Conservation (phyloP, 37 sponge, comb jelly and placozoan species). For the Beroe forskalii region DNA sequence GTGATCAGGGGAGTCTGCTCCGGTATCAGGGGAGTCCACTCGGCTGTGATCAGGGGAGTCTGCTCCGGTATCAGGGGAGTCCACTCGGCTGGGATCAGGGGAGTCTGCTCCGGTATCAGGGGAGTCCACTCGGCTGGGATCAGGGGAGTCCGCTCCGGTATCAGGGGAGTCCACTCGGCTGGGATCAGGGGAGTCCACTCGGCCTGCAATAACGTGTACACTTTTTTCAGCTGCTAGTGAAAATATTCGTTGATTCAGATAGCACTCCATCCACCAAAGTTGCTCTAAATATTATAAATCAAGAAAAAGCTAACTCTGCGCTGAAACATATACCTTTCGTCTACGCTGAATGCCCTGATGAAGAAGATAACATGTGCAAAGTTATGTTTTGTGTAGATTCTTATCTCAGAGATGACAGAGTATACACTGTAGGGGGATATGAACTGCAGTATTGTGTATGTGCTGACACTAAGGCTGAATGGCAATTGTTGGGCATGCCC, state of each 20-base stretch:
- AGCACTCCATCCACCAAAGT: conserved; percentile 5
- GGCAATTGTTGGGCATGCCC: conserved; percentile 6
- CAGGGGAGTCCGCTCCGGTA: too few relatives aligned
- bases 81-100: too few relatives aligned
- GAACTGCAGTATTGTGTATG: background rate
- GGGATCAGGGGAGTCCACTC: too few relatives aligned
- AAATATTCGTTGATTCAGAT: background rate
- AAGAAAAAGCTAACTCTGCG: background rate
- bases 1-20: too few relatives aligned
- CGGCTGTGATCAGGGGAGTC: too few relatives aligned
- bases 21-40: too few relatives aligned
- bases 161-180: too few relatives aligned
- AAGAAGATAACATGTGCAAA: conserved; percentile 10
- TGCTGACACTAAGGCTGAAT: conserved; percentile 1
- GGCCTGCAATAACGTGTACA: too few relatives aligned
- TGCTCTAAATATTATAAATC: background rate
- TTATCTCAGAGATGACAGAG: background rate
- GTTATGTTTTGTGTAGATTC: background rate
- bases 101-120: too few relatives aligned
- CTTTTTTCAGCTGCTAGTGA: background rate
- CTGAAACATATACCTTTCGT: background rate
- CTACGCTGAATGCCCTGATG: background rate
- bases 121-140: too few relatives aligned
- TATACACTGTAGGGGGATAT: background rate
- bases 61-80: too few relatives aligned